Evolutionary conservation across 2,888 invertebrate species (phyloP).

Genomic region (Netelia fuscicornis): DNA sequence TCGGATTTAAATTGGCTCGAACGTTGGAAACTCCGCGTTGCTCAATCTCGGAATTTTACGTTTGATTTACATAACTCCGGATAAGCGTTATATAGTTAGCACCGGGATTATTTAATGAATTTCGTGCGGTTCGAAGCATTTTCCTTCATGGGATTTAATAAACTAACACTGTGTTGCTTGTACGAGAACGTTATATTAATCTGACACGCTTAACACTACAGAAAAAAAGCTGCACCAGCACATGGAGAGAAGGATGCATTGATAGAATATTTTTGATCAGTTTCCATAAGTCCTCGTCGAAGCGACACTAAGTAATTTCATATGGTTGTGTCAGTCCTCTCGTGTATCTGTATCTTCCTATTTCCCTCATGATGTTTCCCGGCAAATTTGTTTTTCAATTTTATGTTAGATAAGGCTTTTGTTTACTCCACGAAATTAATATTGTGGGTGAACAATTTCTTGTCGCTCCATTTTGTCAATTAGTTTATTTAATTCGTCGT

Average conservation of each 20-base stretch:
- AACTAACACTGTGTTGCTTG: conserved; percentile 3
- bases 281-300: background rate
- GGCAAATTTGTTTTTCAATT: background rate
- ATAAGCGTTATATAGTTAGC: background rate
- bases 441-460: background rate
- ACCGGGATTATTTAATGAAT: background rate
- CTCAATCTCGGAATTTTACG: background rate
- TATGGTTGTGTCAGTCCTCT: background rate
- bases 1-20: background rate
- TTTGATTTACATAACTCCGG: conserved; percentile 1
- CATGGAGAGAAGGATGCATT: background rate
- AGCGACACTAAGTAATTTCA: background rate
- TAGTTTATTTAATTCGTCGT: background rate
- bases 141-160: background rate
- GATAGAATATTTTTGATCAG: background rate
- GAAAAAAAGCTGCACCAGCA: background rate
- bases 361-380: too few species aligned
- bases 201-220: background rate
- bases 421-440: background rate
- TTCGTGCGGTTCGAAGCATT: background rate
- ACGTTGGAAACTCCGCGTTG: background rate
- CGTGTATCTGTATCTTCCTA: background rate
- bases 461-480: background rate
- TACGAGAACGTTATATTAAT: background rate
- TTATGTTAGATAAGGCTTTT: conserved; percentile 48